phyloP scores from a whole-genome alignment of 2,888 invertebrate genomes.

The Melanchra persicariae region DNA sequence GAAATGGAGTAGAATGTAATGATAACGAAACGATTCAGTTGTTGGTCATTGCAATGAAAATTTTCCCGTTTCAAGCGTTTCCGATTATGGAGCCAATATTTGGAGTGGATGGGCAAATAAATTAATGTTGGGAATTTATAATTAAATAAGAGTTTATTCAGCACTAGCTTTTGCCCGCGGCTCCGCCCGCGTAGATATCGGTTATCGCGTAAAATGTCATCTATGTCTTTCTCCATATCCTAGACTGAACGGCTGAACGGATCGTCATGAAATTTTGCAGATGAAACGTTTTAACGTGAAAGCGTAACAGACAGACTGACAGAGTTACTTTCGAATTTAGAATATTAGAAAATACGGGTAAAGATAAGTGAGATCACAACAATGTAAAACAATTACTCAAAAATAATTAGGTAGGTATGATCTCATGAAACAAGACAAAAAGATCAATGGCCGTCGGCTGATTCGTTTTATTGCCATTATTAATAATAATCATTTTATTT shows the following conservation, averaged over 20 bases:
- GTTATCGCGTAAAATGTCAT: too few relatives aligned
- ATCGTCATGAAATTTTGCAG: too few relatives aligned
- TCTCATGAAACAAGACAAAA: conserved; percentile 28
- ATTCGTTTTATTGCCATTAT: neutral
- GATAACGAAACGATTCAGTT: conserved; percentile 37
- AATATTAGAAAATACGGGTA: neutral
- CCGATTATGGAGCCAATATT: conserved; percentile 5
- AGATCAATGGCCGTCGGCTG: conserved; percentile 7
- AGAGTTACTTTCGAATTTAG: too few relatives aligned
- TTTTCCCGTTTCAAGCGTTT: neutral
- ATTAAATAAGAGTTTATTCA: neutral
- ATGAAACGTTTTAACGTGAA: too few relatives aligned
- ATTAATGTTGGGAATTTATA: neutral
- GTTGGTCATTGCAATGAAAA: conserved; percentile 33
- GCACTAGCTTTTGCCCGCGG: too few relatives aligned
- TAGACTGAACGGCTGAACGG: too few relatives aligned
- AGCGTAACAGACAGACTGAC: too few relatives aligned
- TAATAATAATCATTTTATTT: too few relatives aligned
- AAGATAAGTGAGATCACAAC: neutral
- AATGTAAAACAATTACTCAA: neutral
- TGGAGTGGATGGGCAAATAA: neutral
- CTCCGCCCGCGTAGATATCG: too few relatives aligned
- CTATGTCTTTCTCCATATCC: too few relatives aligned
- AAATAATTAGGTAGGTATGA: conserved; percentile 13
- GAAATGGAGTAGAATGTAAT: conserved; percentile 48